Evolutionary conservation across 1,140 invertebrate genomes (phyloP), one percentile per base, ranked within the genome.

Genomic region (Drosophila rufa): DNA sequence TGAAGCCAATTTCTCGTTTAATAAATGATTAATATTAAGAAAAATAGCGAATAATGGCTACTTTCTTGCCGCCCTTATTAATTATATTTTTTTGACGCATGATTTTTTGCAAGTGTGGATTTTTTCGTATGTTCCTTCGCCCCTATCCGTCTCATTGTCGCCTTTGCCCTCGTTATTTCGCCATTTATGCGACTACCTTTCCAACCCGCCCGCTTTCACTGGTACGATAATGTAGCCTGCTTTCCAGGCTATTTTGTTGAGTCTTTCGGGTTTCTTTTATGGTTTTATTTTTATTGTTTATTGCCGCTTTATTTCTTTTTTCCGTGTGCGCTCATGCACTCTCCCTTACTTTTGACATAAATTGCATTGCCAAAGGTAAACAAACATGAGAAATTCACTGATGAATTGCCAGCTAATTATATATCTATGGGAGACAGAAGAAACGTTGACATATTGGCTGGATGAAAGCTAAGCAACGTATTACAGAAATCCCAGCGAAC

Each of bases 221-320:
- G 40, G 38, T 17, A 46, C 53, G 51, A 59, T 65, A 76, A 66
- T 76, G 33, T 56, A 58, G 55, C 53, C 73, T 58, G 73, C 47
- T 76, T 70, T 67, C 62, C 73, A 76, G 46, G 61, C 61, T 48
- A 66, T 76, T 76, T 76, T 66, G 73, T 76, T 58, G 57, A 50
- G 25, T 59, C 46, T 60, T 48, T 67, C 53, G 36, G 36, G 43
- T 47, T 43, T 25, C 27, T 48, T 55, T 45, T 75, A 61, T 67
- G 70, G 45, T 75, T 70, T 65, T 81, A 42, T 53, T 67, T 84
- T 73, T 65, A 61, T 78, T 77, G 74, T 66, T 85, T 80, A 69
- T 77, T 62, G 46, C 47, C 57, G 40, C 79, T 80, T 85, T 78
- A 66, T 80, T 67, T 69, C 62, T 68, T 81, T 74, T 81, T 75